A percentile compares a stretch with the other conserved stretches of the same genome.
phyloP scores from a whole-genome alignment of 2,113 vertebrate genomes.

The Epinephelus fuscoguttatus region DNA sequence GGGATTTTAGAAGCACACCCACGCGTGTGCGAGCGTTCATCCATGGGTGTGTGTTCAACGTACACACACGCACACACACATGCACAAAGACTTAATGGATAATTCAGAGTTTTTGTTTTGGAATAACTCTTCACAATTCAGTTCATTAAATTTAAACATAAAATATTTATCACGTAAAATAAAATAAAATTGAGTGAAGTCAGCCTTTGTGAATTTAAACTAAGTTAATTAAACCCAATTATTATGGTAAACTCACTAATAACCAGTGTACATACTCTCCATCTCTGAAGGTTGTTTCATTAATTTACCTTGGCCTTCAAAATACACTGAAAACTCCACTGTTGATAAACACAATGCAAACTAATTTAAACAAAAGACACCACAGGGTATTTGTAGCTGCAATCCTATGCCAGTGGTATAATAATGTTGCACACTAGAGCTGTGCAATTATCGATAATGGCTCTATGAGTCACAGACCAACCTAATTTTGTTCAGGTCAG shows the following conservation, averaged over 20 bases:
- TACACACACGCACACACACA: constrained; percentile 14
- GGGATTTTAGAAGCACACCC: constrained; percentile 64
- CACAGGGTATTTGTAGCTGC: neutral
- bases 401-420: neutral
- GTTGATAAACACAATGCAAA: neutral
- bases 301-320: constrained; percentile 34
- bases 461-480: neutral
- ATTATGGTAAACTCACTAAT: neutral
- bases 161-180: constrained; percentile 14
- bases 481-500: neutral
- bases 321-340: constrained; percentile 13
- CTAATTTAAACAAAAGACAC: neutral
- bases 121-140: constrained; percentile 12
- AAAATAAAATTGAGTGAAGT: neutral
- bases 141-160: constrained; percentile 37
- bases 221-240: constrained; percentile 24
- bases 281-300: constrained; percentile 21
- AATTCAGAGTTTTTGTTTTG: constrained; percentile 33
- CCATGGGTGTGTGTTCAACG: neutral
- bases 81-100: constrained; percentile 22
- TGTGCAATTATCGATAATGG: neutral
- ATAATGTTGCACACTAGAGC: neutral
- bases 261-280: neutral
- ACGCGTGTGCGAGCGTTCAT: constrained; percentile 36
- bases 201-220: constrained; percentile 18